phyloP scores from a whole-genome alignment of 35 echinoderm and acorn worm genomes.

The Hemicentrotus pulcherrimus region DNA sequence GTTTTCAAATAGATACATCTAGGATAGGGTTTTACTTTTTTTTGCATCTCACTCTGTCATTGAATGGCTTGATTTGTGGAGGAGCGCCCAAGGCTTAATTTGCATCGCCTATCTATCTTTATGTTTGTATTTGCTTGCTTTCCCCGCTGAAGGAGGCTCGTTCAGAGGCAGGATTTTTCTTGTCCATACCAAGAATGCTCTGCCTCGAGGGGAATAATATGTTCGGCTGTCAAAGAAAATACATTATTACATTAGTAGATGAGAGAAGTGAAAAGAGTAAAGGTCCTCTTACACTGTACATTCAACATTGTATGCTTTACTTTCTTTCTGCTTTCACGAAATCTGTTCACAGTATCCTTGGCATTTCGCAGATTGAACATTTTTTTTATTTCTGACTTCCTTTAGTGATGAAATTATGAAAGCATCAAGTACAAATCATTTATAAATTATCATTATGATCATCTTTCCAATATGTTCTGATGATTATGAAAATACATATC shows the following conservation, averaged over 20 bases:
- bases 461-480: too few relatives aligned
- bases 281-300: too few relatives aligned
- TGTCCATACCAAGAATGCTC: not conserved
- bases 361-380: too few relatives aligned
- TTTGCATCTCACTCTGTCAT: not conserved
- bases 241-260: not conserved
- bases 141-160: not conserved
- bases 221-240: not conserved
- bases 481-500: too few relatives aligned
- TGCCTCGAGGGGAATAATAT: not conserved
- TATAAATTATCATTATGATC: too few relatives aligned
- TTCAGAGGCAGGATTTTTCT: not conserved
- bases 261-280: too few relatives aligned
- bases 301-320: too few relatives aligned
- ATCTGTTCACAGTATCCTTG: too few relatives aligned
- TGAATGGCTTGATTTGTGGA: not conserved
- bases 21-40: not conserved
- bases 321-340: too few relatives aligned
- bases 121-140: constrained; percentile 8
- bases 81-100: not conserved
- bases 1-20: not conserved
- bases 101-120: constrained; percentile 9
- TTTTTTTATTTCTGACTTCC: too few relatives aligned
- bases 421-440: too few relatives aligned
- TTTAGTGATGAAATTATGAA: too few relatives aligned